phyloP scores from a whole-genome alignment of 2,888 invertebrate genomes.

The Orthosia cruda region DNA sequence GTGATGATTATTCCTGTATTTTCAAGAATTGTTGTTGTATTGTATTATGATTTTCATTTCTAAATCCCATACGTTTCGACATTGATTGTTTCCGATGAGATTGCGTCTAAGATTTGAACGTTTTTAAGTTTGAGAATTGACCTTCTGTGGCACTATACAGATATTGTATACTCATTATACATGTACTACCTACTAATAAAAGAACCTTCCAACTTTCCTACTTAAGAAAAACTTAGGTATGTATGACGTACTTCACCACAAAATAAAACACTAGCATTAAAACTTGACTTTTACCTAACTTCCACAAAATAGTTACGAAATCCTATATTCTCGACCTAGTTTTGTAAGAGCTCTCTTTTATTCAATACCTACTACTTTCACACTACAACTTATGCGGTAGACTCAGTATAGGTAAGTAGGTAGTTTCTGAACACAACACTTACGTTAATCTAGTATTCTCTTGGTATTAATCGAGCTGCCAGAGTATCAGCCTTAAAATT shows the following conservation, averaged over 20 bases:
- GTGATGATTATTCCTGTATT: too few species aligned
- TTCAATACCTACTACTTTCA: constrained; percentile 42
- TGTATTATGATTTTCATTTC: too few species aligned
- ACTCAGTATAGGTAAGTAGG: constrained; percentile 10
- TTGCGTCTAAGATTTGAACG: too few species aligned
- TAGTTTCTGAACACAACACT: constrained; percentile 20
- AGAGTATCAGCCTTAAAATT: constrained; percentile 52
- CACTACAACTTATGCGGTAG: constrained; percentile 28
- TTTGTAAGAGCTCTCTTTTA: constrained; percentile 41
- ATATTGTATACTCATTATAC: neutral
- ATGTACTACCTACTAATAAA: neutral
- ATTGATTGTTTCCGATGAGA: too few species aligned
- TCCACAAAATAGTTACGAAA: constrained; percentile 37
- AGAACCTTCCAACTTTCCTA: constrained; percentile 9
- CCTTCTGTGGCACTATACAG: too few species aligned
- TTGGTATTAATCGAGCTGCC: constrained; percentile 17
- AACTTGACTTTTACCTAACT: constrained; percentile 37
- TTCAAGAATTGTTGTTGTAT: too few species aligned
- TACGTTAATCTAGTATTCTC: constrained; percentile 36
- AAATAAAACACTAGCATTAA: constrained; percentile 29
- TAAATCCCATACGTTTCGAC: too few species aligned
- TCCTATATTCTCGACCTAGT: constrained; percentile 46
- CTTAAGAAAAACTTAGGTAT: constrained; percentile 1
- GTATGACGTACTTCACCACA: constrained; percentile 9
- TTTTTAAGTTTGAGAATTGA: too few species aligned